Evolutionary conservation across 1,140 invertebrate species (phyloP).

Genomic region (Caenorhabditis remanei): DNA sequence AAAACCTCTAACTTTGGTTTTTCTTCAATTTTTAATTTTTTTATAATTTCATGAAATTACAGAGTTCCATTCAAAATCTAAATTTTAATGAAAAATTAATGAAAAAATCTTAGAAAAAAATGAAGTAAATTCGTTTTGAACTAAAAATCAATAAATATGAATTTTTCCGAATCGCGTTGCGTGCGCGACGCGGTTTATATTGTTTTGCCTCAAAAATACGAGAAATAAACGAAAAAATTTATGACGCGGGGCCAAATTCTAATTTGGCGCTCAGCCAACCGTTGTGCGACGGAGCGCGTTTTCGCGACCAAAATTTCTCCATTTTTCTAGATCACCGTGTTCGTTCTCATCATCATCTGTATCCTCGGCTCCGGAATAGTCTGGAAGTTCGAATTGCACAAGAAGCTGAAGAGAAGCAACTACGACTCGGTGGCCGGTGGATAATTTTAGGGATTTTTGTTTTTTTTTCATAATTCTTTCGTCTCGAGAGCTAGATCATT

Average conservation of each 20-base stretch:
- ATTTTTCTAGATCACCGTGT: conserved; percentile 66
- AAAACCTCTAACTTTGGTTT: too few relatives aligned
- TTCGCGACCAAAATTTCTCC: neutral
- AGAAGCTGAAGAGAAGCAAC: conserved; percentile 72
- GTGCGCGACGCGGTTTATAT: too few relatives aligned
- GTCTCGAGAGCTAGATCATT: neutral
- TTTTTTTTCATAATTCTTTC: neutral
- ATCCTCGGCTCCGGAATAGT: conserved; percentile 75
- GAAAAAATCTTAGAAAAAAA: too few relatives aligned
- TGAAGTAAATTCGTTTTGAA: too few relatives aligned
- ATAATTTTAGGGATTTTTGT: conserved; percentile 59
- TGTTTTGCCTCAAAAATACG: too few relatives aligned
- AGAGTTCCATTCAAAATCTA: too few relatives aligned
- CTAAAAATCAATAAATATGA: too few relatives aligned
- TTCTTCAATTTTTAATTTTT: neutral
- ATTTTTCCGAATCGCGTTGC: too few relatives aligned
- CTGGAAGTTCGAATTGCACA: conserved; percentile 75
- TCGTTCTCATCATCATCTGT: conserved; percentile 75
- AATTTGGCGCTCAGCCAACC: too few relatives aligned
- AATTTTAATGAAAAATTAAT: too few relatives aligned
- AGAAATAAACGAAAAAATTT: too few relatives aligned
- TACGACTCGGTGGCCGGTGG: conserved; percentile 76
- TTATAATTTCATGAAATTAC: neutral
- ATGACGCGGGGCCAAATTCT: too few relatives aligned
- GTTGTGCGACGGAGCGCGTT: neutral